These are phyloP conservation scores for Euplexia lucipara DNA, from an alignment of 2,888 invertebrate genomes.

Conservation along the genomic window DNA sequence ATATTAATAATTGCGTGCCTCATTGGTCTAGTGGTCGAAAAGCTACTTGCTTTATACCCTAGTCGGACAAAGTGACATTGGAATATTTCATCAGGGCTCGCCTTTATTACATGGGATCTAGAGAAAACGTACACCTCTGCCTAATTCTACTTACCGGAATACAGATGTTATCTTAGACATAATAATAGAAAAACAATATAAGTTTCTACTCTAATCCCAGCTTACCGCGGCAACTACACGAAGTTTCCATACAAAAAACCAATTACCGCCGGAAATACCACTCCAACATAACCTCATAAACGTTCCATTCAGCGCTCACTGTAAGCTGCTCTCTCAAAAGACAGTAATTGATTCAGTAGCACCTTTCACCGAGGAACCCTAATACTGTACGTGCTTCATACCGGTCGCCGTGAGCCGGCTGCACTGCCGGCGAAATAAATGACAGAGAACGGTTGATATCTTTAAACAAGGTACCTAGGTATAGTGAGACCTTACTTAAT, in stretches of 20 bases:
- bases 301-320: conserved; percentile 20
- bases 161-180: no score
- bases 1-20: no score
- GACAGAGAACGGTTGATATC: conserved; percentile 9
- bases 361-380: conserved; percentile 32
- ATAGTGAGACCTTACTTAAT: neutral
- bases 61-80: no score
- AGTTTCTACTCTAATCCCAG: neutral
- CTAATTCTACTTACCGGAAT: no score
- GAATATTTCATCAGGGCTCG: no score
- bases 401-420: conserved; percentile 2
- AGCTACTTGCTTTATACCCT: no score
- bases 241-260: conserved; percentile 14
- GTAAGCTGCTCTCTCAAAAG: conserved; percentile 43
- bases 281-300: conserved; percentile 7
- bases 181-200: neutral
- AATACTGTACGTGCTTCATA: conserved; percentile 41
- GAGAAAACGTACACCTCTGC: no score
- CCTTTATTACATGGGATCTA: no score
- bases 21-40: no score
- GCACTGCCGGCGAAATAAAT: conserved; percentile 25
- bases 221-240: neutral
- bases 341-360: conserved; percentile 33
- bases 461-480: conserved; percentile 7
- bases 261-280: neutral